Percentiles rank a stretch among this genome's conserved stretches.
phyloP scores from a whole-genome alignment of 2,113 vertebrate species.

The Myxocyprinus asiaticus region DNA sequence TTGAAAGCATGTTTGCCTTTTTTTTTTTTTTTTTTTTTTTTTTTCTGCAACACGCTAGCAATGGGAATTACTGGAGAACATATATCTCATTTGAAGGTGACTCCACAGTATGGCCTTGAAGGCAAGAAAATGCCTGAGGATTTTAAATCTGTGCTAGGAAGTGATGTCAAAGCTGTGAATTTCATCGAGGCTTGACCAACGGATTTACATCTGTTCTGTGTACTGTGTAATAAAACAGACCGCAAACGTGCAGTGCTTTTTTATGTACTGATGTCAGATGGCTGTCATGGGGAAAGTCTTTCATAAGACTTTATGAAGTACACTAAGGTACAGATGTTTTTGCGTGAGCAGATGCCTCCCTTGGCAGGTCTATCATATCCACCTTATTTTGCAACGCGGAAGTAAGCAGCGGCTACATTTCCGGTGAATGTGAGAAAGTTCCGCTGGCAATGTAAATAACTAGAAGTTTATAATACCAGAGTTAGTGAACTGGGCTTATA shows the following conservation, averaged over 20 bases:
- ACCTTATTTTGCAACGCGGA: too few relatives aligned
- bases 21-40: too few relatives aligned
- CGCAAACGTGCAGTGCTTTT: background rate
- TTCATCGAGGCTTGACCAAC: background rate
- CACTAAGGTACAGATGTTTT: background rate
- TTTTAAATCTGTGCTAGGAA: background rate
- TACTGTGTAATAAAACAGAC: background rate
- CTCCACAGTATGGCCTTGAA: background rate
- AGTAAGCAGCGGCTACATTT: too few relatives aligned
- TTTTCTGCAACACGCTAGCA: background rate
- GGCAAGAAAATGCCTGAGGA: background rate
- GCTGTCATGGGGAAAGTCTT: background rate
- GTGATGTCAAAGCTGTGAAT: background rate
- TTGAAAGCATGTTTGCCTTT: too few relatives aligned
- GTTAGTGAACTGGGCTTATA: too few relatives aligned
- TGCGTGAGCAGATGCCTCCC: background rate
- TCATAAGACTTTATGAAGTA: background rate
- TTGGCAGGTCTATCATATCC: background rate
- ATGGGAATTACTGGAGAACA: background rate
- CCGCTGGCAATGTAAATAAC: too few relatives aligned
- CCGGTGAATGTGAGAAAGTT: too few relatives aligned
- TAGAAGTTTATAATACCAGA: too few relatives aligned
- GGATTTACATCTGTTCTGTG: background rate
- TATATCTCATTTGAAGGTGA: background rate
- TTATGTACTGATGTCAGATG: background rate